phyloP scores from a whole-genome alignment of 2,797 vertebrate genomes.

The Lerista edwardsae region DNA sequence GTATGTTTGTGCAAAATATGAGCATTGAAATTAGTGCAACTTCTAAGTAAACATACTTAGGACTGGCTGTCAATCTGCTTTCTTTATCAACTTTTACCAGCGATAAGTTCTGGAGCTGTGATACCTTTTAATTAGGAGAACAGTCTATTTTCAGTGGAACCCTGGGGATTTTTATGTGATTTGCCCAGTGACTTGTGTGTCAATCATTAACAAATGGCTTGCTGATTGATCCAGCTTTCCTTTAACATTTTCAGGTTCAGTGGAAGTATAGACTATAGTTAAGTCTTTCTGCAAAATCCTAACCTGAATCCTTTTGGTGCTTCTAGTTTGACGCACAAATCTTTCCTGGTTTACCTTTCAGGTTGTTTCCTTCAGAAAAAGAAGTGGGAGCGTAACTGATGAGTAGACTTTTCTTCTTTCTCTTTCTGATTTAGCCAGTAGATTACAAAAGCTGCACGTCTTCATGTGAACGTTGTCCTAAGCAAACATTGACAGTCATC shows the following conservation, averaged over 20 bases:
- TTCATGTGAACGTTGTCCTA: background rate
- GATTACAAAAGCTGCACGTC: background rate
- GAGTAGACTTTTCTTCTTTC: background rate
- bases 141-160: background rate
- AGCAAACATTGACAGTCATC: background rate
- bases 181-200: slow-evolving; percentile 1
- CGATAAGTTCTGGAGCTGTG: background rate
- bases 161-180: background rate
- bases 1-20: background rate
- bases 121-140: background rate
- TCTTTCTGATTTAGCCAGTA: background rate
- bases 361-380: background rate
- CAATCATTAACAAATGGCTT: background rate
- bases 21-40: background rate
- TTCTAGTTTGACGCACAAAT: background rate
- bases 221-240: background rate
- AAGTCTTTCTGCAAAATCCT: background rate
- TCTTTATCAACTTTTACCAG: background rate
- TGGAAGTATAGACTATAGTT: background rate
- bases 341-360: background rate
- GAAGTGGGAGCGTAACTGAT: background rate
- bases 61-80: background rate
- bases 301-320: background rate
- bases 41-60: background rate
- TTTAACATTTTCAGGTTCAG: background rate